Evolutionary conservation across 2,113 vertebrate species (phyloP).

Genomic region (Phaetusa simplex): DNA sequence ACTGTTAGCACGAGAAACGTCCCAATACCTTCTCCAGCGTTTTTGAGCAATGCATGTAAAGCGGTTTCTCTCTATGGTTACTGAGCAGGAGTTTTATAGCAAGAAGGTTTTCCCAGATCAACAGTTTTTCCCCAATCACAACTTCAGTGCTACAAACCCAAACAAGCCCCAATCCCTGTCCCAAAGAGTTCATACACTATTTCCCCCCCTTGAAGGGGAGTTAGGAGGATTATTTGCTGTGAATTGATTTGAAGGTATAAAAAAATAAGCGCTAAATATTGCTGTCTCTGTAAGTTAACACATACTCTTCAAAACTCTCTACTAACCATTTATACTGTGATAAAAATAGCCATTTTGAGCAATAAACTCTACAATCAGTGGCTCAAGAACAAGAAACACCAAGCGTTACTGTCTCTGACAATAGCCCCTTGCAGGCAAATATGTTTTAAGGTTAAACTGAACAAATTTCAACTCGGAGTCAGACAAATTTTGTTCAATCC

Average conservation of each 20-base stretch:
- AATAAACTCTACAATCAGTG: background rate
- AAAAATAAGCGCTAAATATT: background rate
- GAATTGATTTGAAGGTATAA: background rate
- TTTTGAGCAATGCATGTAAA: background rate
- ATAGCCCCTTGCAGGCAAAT: background rate
- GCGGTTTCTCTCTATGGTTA: background rate
- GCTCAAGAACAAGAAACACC: background rate
- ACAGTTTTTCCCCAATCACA: background rate
- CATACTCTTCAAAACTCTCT: background rate
- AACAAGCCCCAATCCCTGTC: background rate
- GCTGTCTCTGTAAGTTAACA: background rate
- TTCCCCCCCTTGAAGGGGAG: background rate
- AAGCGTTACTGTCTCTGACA: background rate
- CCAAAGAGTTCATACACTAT: background rate
- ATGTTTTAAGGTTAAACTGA: background rate
- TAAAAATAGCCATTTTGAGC: background rate
- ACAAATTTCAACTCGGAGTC: background rate
- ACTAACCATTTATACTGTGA: background rate
- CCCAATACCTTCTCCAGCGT: background rate
- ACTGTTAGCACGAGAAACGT: background rate
- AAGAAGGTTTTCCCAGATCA: background rate
- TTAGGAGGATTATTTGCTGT: background rate
- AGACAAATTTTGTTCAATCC: background rate
- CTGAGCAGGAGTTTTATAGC: background rate
- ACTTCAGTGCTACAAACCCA: background rate